A percentile compares a stretch with the other conserved stretches of the same genome.
Evolutionary conservation across 2,113 vertebrate genomes (phyloP).

Genomic region (Seriola quinqueradiata): DNA sequence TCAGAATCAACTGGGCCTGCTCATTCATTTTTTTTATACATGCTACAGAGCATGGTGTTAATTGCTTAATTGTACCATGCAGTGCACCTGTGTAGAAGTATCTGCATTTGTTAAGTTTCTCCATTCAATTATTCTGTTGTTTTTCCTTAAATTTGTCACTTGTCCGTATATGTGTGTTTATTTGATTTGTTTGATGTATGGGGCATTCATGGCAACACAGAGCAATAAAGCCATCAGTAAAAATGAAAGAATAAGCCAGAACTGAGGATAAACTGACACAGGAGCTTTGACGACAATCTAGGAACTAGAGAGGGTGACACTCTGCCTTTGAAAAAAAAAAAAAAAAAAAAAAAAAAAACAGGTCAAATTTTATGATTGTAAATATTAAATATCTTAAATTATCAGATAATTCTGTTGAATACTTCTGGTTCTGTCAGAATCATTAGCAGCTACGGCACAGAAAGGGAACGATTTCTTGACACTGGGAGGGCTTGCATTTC

Average conservation of each 20-base stretch:
- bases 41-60: too few species aligned
- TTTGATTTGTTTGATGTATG: background rate
- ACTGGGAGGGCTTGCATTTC: conserved; percentile 58
- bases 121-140: too few species aligned
- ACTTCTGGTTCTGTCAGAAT: conserved; percentile 35
- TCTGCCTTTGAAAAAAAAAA: background rate
- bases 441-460: background rate
- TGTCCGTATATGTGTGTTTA: too few species aligned
- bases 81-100: too few species aligned
- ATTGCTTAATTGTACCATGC: too few species aligned
- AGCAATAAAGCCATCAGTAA: conserved; percentile 67
- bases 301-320: conserved; percentile 11
- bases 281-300: conserved; percentile 69
- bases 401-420: conserved; percentile 23
- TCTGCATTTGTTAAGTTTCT: too few species aligned
- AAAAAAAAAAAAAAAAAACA: conserved; percentile 7
- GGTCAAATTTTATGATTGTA: conserved; percentile 3
- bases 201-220: conserved; percentile 22
- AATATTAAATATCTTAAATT: conserved; percentile 24
- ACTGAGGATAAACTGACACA: conserved; percentile 57
- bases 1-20: too few species aligned
- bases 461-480: conserved; percentile 39
- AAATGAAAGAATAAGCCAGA: conserved; percentile 56
- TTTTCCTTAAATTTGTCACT: too few species aligned
- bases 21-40: too few species aligned